Percentiles rank a stretch among this genome's conserved stretches.
Evolutionary conservation across 1,140 invertebrate species (phyloP).

Genomic region (Drosophila pruinosa): DNA sequence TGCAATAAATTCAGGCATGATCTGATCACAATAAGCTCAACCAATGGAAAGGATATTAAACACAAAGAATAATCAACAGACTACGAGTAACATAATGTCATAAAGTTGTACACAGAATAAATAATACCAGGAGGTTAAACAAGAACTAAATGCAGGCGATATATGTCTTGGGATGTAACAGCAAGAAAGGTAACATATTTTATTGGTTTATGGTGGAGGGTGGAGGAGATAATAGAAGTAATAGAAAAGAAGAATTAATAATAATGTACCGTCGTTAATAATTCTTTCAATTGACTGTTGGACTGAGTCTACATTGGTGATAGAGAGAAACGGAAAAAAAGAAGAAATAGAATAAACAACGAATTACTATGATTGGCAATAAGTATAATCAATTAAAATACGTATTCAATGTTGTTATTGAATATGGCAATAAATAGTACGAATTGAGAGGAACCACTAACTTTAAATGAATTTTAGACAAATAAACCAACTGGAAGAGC

Average conservation of each 20-base stretch:
- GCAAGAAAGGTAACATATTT: constrained; percentile 18
- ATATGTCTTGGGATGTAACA: constrained; percentile 2
- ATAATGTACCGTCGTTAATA: constrained; percentile 82
- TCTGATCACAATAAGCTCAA: constrained; percentile 3
- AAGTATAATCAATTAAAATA: constrained; percentile 70
- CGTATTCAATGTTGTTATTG: constrained; percentile 35
- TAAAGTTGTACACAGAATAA: background rate
- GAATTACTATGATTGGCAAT: constrained; percentile 79
- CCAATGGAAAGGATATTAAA: constrained; percentile 8
- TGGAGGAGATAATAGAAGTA: background rate
- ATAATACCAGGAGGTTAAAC: background rate
- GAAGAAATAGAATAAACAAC: constrained; percentile 82
- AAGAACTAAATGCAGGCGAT: constrained; percentile 29
- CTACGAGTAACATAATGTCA: constrained; percentile 12
- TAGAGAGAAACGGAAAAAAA: constrained; percentile 79
- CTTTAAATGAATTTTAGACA: constrained; percentile 10
- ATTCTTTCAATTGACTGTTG: constrained; percentile 83
- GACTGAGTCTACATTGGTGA: constrained; percentile 82
- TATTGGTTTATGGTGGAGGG: constrained; percentile 15
- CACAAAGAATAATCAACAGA: constrained; percentile 15
- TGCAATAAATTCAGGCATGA: constrained; percentile 3
- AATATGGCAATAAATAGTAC: constrained; percentile 3
- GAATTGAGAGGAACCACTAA: constrained; percentile 18
- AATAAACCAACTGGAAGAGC: constrained; percentile 49
- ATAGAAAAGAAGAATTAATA: constrained; percentile 68